Evolutionary conservation across 1,140 invertebrate genomes (phyloP).

Genomic region (Drosophila nikananu): DNA sequence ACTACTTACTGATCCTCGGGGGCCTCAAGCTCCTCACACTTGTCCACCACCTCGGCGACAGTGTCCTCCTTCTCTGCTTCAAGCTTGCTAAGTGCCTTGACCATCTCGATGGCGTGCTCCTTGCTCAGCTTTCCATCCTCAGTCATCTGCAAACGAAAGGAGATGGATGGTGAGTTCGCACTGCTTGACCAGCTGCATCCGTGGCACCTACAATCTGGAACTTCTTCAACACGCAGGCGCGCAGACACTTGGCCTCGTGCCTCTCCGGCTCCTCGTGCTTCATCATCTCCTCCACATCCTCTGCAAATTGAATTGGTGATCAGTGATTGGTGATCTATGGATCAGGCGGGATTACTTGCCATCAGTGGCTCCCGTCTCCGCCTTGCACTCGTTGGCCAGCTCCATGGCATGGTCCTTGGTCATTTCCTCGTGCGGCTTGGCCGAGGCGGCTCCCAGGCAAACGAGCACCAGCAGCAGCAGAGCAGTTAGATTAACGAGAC

Average conservation of each 20-base stretch:
- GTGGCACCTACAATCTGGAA: constrained; percentile 65
- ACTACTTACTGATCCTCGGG: constrained; percentile 72
- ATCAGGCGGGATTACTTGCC: constrained; percentile 32
- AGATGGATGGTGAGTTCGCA: not conserved
- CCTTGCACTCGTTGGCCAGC: constrained; percentile 62
- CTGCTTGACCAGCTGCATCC: not conserved
- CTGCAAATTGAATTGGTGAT: constrained; percentile 18
- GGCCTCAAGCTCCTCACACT: constrained; percentile 57
- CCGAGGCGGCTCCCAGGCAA: constrained; percentile 20
- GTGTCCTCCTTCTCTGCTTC: constrained; percentile 57
- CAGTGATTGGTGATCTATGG: not conserved
- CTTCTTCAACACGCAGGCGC: constrained; percentile 76
- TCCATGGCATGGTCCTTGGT: constrained; percentile 49
- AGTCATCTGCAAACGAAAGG: constrained; percentile 52
- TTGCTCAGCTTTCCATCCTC: constrained; percentile 66
- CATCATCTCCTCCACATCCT: constrained; percentile 67
- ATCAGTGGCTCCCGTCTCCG: constrained; percentile 63
- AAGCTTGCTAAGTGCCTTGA: constrained; percentile 50
- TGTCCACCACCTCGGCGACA: constrained; percentile 51
- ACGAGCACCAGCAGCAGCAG: constrained; percentile 33
- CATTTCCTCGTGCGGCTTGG: constrained; percentile 58
- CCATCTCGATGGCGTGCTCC: constrained; percentile 56
- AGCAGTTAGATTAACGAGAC: constrained; percentile 38
- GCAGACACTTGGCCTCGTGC: constrained; percentile 70
- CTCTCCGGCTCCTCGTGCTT: constrained; percentile 44